A percentile compares a stretch with the other conserved stretches of the same genome.
Conservation (phyloP, 1,140 invertebrate genomes). For the Diabrotica undecimpunctata region DNA sequence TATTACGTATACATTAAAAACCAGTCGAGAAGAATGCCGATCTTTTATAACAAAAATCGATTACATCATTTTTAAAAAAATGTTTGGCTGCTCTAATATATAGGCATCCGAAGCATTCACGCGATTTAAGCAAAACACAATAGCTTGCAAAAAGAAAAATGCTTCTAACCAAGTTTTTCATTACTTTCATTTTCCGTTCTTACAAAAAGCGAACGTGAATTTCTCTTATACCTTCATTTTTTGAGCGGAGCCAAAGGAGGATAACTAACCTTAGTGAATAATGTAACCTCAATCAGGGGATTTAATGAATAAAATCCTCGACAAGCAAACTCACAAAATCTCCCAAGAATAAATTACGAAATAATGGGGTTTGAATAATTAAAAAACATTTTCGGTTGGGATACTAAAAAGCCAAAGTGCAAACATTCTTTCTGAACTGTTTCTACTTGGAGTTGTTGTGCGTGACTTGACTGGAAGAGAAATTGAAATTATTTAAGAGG, state of each 20-base stretch:
- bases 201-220: too few species aligned
- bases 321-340: slow-evolving; percentile 7
- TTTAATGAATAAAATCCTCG: not conserved
- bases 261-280: not conserved
- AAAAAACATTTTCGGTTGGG: slow-evolving; percentile 10
- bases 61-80: too few species aligned
- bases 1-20: too few species aligned
- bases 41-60: too few species aligned
- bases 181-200: too few species aligned
- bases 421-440: slow-evolving; percentile 7
- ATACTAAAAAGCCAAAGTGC: slow-evolving; percentile 4
- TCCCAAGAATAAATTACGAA: slow-evolving; percentile 9
- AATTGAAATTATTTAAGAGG: too few species aligned
- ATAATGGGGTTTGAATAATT: slow-evolving; percentile 12
- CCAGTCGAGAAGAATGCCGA: too few species aligned
- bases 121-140: too few species aligned
- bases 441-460: not conserved
- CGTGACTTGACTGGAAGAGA: slow-evolving; percentile 2
- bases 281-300: slow-evolving; percentile 8
- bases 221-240: not conserved
- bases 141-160: too few species aligned
- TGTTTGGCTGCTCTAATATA: too few species aligned
- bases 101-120: too few species aligned
- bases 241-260: not conserved
- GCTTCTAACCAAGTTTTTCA: too few species aligned